Evolutionary conservation across 2,797 vertebrate species (phyloP), one percentile per base, ranked within the genome.

Genomic region (Tamandua tetradactyla): DNA sequence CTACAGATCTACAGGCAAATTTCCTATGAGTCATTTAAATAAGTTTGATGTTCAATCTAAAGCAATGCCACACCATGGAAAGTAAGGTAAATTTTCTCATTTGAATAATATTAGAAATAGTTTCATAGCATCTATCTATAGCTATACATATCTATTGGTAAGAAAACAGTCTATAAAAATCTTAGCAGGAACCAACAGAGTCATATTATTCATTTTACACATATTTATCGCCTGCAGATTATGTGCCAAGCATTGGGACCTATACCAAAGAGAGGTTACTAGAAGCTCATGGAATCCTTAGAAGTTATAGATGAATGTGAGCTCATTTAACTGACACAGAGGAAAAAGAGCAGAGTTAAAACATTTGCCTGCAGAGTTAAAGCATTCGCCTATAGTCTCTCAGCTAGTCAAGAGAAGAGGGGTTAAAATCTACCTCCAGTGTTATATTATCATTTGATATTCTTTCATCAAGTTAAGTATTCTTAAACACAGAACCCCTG

Each of bases 21-120:
- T 86, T 74, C 68, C 68, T 35, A 20, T 78, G 37, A 90, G 18
- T 17, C n/a, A 61, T 89, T 94, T 93, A 44, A 88, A 78, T 91
- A 84, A 68, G 37, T 96, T 87, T 76, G 47, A 86, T 90, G 93
- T 93, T 87, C 44, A 88, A 64, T 62, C 18, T 86, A 55, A 88
- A 94, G 40, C 61, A 57, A 81, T 81, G 23, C 5, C 22, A 22
- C 80, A 3, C 9, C 72, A 15, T 86, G 10, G 10, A 79, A 89
- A 94, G 57, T 40, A 89, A 92, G 20, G 25, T 40, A 35, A 40
- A 13, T 49, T 42, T 85, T 81, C 30, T 64, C 66, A 8, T 91
- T 83, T 71, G 30, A 82, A 68, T 92, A 62, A 57, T 57, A 18
- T 49, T 95, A 30, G 57, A 93, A 93, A 87, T 44, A 89, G 25